Percentiles rank a stretch among this genome's conserved stretches.
These are phyloP conservation scores for Sisyra terminalis DNA, from an alignment of 2,888 invertebrate species.

Conservation along the genomic window DNA sequence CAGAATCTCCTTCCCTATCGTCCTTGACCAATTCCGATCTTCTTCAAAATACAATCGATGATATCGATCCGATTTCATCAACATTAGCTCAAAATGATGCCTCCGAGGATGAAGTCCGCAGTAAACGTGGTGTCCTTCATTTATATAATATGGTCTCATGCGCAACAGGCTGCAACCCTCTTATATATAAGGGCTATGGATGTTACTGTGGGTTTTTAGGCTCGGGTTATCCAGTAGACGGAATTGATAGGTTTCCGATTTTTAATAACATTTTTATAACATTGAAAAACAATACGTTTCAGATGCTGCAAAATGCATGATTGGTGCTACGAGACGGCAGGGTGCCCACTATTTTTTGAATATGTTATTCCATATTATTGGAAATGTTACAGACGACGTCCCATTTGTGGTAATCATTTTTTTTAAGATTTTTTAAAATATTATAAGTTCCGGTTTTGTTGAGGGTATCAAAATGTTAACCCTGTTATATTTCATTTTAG, in stretches of 20 bases:
- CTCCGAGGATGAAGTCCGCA: conserved; percentile 27
- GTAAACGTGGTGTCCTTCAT: conserved; percentile 59
- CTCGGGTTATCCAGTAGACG: conserved; percentile 60
- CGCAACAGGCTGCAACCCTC: conserved; percentile 69
- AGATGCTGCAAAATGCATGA: conserved; percentile 78
- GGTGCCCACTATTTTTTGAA: conserved; percentile 62
- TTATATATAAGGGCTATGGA: conserved; percentile 73
- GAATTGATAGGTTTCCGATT: conserved; percentile 53
- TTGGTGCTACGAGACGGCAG: conserved; percentile 64
- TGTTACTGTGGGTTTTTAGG: conserved; percentile 83
- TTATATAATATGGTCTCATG: conserved; percentile 78
- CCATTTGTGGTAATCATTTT: conserved; percentile 47
- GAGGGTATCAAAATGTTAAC: not conserved
- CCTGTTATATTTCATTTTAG: conserved; percentile 20
- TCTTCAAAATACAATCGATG: not conserved
- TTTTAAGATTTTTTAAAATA: not conserved
- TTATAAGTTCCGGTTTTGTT: no score
- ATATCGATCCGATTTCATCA: not conserved
- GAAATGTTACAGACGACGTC: conserved; percentile 64
- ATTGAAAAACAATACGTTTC: conserved; percentile 15
- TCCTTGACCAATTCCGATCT: no score
- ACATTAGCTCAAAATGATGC: not conserved
- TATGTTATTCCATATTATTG: conserved; percentile 81
- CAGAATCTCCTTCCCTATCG: no score
- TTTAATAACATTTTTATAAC: not conserved